Evolutionary conservation across 2,797 vertebrate genomes (phyloP).

Genomic region (Hypotaenidia okinawae): DNA sequence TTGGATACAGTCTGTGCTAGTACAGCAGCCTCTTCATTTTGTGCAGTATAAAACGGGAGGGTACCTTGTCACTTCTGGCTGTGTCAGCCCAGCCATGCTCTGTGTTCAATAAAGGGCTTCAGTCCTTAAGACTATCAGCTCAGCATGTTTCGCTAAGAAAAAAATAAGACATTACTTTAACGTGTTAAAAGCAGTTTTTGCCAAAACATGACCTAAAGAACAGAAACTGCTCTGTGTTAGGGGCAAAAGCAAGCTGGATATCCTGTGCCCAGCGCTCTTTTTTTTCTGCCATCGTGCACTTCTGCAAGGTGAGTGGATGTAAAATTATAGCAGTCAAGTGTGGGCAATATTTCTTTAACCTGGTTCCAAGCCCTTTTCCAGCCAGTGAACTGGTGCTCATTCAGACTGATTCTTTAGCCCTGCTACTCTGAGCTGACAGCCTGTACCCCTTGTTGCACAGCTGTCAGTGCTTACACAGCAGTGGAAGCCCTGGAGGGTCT

Average conservation of each 20-base stretch:
- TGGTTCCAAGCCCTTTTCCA: not conserved
- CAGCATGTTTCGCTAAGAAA: not conserved
- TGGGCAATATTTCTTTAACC: not conserved
- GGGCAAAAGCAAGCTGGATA: not conserved
- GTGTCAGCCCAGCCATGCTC: not conserved
- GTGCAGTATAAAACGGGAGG: not conserved
- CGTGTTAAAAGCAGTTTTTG: not conserved
- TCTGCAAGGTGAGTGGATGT: not conserved
- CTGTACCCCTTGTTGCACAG: not conserved
- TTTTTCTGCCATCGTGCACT: not conserved
- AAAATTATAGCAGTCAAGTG: not conserved
- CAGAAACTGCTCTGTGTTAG: not conserved
- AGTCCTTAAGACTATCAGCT: not conserved
- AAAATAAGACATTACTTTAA: not conserved
- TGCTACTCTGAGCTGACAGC: not conserved
- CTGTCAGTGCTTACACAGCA: fast-evolving
- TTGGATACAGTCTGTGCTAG: not conserved
- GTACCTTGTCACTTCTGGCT: not conserved
- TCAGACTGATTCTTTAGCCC: not conserved
- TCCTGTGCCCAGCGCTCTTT: not conserved
- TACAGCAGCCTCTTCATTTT: constrained; percentile 1
- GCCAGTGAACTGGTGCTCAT: not conserved
- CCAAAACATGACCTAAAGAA: not conserved
- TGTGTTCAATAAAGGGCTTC: not conserved
- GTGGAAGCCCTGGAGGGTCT: not conserved